Base-by-base conservation (phyloP, 2,113 vertebrate species). In the Penelope pileata region DNA sequence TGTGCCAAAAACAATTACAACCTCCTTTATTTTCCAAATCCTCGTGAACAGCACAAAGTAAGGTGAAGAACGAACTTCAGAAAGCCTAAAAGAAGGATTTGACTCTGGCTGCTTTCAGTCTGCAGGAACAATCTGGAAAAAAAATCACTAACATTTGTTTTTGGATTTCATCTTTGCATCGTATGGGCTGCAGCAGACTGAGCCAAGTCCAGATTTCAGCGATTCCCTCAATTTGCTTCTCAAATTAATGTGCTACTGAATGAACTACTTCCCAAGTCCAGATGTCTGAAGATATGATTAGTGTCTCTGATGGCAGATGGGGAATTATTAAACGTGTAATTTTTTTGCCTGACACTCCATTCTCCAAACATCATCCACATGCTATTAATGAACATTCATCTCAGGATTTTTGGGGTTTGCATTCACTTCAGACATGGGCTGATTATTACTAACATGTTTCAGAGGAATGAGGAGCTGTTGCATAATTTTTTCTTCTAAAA, bases 391-490 rank as follows among this genome's bases (percentile, higher is more conserved):
- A 96, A 96, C 85, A 86, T 72, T 75, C 56, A 84, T 86, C 76
- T 62, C 23, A 91, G 69, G 88, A 91, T 51, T 54, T 80, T 83
- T 72, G 54, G 60, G 59, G 73, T 78, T 90, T 93, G 73, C 43
- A 40, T 93, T 90, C 88, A 89, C 90, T 91, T 90, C 93, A 94
- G 88, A 86, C 88, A 75, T 51, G 12, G 30, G 53, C 56, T 72
- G 69, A 21, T 94, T 90, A 93, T 95, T 95, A 10, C 56, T 80
- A 93, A 94, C 92, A 91, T 94, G 93, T 96, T 97, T 94, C 76
- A 81, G 76, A 86, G 56, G 68, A 77, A 78, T 43, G 18, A 30
- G 50, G 60, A 90, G 56, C 60, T 83, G 64, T 82, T 93, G 72
- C 36, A 1, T 34, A 83, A 81, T 67, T 60, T 86, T 90, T 86